Conservation (phyloP, 2,113 vertebrate genomes). For the Vicugna pacos region DNA sequence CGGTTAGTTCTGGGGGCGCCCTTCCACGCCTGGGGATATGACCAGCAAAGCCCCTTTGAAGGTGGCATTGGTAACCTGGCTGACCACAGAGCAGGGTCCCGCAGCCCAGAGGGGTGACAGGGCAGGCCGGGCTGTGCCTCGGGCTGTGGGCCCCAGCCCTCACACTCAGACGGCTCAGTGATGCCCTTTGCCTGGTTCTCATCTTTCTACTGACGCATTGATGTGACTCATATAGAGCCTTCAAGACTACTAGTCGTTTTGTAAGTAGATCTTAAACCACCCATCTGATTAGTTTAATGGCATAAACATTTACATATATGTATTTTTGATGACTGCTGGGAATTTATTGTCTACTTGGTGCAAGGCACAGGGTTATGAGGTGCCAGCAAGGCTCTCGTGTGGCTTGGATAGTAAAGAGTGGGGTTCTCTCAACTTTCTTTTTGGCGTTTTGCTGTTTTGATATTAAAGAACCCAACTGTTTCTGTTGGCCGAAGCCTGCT, state of each 20-base stretch:
- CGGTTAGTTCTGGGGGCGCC: fast-evolving
- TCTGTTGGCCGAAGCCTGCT: too few relatives aligned
- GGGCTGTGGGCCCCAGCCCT: background rate
- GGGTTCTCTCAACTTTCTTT: too few relatives aligned
- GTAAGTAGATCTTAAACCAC: background rate
- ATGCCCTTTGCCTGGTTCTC: background rate
- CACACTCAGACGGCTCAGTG: fast-evolving
- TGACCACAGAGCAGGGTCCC: background rate
- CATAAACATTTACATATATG: background rate
- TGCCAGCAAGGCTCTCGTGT: too few relatives aligned
- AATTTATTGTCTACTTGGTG: too few relatives aligned
- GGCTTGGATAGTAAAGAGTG: too few relatives aligned
- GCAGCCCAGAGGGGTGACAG: fast-evolving
- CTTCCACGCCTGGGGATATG: fast-evolving
- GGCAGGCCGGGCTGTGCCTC: fast-evolving
- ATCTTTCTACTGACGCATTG: background rate
- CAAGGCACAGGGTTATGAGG: too few relatives aligned
- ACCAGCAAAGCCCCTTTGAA: background rate
- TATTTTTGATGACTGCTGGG: too few relatives aligned
- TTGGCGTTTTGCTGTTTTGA: too few relatives aligned
- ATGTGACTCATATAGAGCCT: background rate
- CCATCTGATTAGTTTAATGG: background rate
- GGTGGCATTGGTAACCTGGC: fast-evolving
- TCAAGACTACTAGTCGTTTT: background rate
- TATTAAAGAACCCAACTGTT: too few relatives aligned